Evolutionary conservation across 2,113 vertebrate species (phyloP).

Genomic region (Psammodynastes pulverulentus): DNA sequence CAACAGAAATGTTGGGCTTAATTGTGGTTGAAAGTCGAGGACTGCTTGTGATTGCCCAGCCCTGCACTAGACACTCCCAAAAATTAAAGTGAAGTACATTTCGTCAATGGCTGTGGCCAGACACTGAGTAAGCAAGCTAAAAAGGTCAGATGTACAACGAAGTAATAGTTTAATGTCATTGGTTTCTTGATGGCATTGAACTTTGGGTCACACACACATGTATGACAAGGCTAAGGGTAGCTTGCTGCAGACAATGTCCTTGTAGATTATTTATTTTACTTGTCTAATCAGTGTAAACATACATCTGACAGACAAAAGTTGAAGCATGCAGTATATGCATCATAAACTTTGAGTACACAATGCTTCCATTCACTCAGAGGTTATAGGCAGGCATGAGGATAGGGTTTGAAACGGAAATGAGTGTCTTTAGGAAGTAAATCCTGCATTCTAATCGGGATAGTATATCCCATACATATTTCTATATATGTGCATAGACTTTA

Average conservation of each 20-base stretch:
- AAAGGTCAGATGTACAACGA: not conserved
- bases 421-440: not conserved
- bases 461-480: not conserved
- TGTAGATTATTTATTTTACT: not conserved
- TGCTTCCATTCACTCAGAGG: not conserved
- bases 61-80: not conserved
- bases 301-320: not conserved
- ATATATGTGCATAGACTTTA: not conserved
- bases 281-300: not conserved
- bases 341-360: not conserved
- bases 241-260: not conserved
- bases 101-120: no score
- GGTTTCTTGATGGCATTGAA: not conserved
- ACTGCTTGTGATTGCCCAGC: not conserved
- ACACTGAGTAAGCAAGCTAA: not conserved
- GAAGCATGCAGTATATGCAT: not conserved
- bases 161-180: not conserved
- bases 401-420: not conserved
- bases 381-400: no score
- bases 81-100: not conserved
- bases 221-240: not conserved
- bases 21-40: not conserved
- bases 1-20: not conserved
- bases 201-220: not conserved
- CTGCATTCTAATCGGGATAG: not conserved